Percentiles rank a stretch among this genome's conserved stretches.
phyloP scores from a whole-genome alignment of 2,113 vertebrate species.

The Hucho hucho region DNA sequence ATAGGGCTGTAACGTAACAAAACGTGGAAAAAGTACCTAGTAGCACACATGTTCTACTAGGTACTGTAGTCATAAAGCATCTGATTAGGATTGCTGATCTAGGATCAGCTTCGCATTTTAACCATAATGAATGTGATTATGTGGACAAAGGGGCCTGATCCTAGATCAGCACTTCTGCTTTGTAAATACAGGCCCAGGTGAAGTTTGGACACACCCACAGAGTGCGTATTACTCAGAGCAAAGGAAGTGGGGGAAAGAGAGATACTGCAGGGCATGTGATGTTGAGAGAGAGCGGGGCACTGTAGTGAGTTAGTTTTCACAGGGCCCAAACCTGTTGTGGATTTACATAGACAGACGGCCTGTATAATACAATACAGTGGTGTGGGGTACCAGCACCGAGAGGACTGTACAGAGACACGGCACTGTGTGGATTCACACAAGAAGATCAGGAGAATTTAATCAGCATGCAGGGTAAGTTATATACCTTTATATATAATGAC shows the following conservation, averaged over 20 bases:
- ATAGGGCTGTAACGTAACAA: no score
- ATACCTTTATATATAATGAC: not conserved
- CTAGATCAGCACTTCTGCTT: not conserved
- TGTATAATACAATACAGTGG: no score
- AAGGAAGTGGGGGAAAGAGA: not conserved
- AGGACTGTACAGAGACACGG: not conserved
- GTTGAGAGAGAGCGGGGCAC: not conserved
- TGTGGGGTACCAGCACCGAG: not conserved
- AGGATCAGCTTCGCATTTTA: no score
- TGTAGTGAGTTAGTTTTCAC: not conserved
- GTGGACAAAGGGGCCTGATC: no score
- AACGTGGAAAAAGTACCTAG: no score
- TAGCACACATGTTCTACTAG: no score
- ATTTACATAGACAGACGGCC: no score
- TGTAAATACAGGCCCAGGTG: not conserved
- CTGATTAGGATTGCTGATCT: no score
- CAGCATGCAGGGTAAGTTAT: constrained; percentile 1
- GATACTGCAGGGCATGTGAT: not conserved
- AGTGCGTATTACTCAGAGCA: not conserved
- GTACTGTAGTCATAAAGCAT: no score
- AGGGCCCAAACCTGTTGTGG: no score
- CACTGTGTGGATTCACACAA: not conserved
- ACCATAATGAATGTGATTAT: no score
- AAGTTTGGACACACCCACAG: constrained; percentile 1
- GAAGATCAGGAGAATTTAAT: not conserved